Base-by-base conservation (phyloP, 2,113 vertebrate species). In the Noturus placidus region DNA sequence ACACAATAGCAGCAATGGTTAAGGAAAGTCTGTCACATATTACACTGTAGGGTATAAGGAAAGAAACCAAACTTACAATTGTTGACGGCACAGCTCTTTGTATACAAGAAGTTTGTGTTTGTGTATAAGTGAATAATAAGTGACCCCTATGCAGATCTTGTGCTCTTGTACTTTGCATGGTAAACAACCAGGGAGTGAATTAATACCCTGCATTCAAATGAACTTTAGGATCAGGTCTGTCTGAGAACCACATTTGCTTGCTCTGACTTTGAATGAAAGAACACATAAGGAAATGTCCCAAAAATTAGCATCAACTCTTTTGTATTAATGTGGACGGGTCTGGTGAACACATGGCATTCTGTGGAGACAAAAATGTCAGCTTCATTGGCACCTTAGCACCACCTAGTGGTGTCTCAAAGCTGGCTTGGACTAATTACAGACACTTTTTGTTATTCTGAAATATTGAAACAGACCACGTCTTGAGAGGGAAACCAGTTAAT, bases 301-400 rank as follows among this genome's bases (percentile, higher is more conserved):
- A 57, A 59, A 35, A 83, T 59, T 65, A 76, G 57, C 20, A 74
- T 56, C 25, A n/a, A 17, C 10, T 67, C 30, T 57, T 76, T 27
- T 5, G 7, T 13, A 7, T 42, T 83, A 74, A 76, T 35, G 7
- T 35, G 20, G 72, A 42, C 1, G 54, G 15, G 22, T 65, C 84
- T 25, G n/a, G 42, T 27, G 54, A 3, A n/a, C 22, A 35, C 67
- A 35, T 1, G 20, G 69, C 1, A 25, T 8, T n/a, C 8, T 54
- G 42, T 15, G 13, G 25, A 61, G 79, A 27, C 35, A 33, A 14
- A 25, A 54, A 81, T 50, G 57, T 2, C 27, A 54, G 65, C 19
- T 84, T 70, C 30, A 22, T 69, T 85, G 69, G 82, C 87, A 87
- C 85, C 80, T 88, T 85, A 86, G 83, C 89, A 86, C 90, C 92